Conservation (phyloP, 2,888 invertebrate genomes). For the Cerastis rubricosa region DNA sequence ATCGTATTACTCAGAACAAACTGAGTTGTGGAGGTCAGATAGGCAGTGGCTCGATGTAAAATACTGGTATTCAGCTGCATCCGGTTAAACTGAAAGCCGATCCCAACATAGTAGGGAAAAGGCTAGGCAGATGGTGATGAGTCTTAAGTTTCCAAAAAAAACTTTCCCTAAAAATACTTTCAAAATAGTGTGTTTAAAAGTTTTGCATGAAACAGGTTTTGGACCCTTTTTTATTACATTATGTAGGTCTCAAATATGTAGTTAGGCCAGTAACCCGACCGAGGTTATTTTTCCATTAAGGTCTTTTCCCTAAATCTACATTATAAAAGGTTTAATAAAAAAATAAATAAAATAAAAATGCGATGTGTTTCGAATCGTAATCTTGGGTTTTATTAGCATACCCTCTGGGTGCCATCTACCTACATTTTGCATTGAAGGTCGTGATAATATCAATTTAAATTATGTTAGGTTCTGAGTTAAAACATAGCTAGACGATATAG, state of each 20-base stretch:
- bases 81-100: no score
- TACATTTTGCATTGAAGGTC: slow-evolving; percentile 20
- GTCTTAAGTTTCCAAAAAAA: background rate
- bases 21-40: no score
- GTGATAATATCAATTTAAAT: slow-evolving; percentile 6
- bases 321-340: slow-evolving; percentile 31
- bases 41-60: no score
- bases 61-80: no score
- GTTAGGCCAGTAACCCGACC: slow-evolving; percentile 10
- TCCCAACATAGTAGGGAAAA: no score
- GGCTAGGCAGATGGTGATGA: no score
- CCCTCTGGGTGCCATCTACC: background rate
- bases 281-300: slow-evolving; percentile 28
- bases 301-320: slow-evolving; percentile 46
- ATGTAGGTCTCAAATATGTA: slow-evolving; percentile 22
- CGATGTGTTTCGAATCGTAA: slow-evolving; percentile 40
- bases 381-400: slow-evolving; percentile 39
- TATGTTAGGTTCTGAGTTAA: background rate
- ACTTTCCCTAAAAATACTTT: background rate
- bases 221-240: slow-evolving; percentile 10
- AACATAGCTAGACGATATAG: background rate
- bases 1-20: no score
- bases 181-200: background rate
- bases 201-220: background rate
- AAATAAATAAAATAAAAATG: background rate